These are phyloP conservation scores for Cosmia trapezina DNA, from an alignment of 2,888 invertebrate species.

Conservation along the genomic window DNA sequence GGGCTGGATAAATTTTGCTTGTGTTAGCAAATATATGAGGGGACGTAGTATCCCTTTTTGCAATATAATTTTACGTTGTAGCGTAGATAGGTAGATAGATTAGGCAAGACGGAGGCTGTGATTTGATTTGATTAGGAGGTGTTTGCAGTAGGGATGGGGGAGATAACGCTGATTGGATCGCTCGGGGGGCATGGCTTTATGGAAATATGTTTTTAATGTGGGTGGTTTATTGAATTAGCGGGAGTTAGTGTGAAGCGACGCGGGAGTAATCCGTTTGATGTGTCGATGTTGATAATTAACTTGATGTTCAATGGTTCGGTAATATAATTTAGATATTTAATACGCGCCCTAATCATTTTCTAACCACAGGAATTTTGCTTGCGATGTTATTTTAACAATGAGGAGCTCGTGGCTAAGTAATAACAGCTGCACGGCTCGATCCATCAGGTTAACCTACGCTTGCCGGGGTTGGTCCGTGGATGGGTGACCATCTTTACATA, in stretches of 20 bases:
- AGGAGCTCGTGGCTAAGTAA: no score
- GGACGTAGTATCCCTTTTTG: constrained; percentile 89
- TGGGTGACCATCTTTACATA: no score
- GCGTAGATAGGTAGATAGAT: constrained; percentile 89
- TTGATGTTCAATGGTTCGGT: constrained; percentile 75
- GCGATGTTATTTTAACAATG: constrained; percentile 25
- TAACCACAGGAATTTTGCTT: constrained; percentile 51
- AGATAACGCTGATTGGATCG: constrained; percentile 90
- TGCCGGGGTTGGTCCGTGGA: no score
- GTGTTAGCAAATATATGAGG: constrained; percentile 90
- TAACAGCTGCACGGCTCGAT: no score
- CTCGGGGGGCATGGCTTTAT: constrained; percentile 81
- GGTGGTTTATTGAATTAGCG: constrained; percentile 89
- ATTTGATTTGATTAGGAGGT: constrained; percentile 91
- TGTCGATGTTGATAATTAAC: constrained; percentile 79
- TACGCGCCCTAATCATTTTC: constrained; percentile 59
- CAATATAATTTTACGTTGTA: constrained; percentile 89
- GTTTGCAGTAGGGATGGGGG: constrained; percentile 86
- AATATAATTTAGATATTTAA: constrained; percentile 66
- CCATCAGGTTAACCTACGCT: no score
- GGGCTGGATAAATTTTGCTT: constrained; percentile 89
- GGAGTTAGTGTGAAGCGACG: constrained; percentile 82
- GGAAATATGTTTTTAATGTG: constrained; percentile 91
- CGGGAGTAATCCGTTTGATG: constrained; percentile 82
- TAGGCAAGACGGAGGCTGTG: constrained; percentile 90